Base-by-base conservation (phyloP, 2,113 vertebrate genomes). In the Antidorcas marsupialis region DNA sequence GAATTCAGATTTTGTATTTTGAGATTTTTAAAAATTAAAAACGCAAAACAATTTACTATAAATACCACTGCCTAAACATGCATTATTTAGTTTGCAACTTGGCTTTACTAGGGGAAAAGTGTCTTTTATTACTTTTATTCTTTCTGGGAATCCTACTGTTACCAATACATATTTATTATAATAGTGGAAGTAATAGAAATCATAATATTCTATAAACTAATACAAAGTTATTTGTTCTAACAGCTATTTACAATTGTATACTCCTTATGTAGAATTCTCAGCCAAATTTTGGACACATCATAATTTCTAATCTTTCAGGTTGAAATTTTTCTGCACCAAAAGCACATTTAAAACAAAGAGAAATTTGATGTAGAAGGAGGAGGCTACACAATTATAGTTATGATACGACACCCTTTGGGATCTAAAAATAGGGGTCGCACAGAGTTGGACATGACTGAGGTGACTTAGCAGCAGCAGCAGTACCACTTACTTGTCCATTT, bases 1-100 rank as follows among this genome's bases (percentile, higher is more conserved):
- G 86, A 98, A 96, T 36, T 4, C 76, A 4, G 43, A n/a, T 97
- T 90, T 97, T 96, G 1, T 62, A 93, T 85, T 97, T 98, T 96
- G 28, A 97, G 30, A 93, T 64, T 36, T 86, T 43, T 90, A 87
- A 15, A 30, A 60, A 94, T 95, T 89, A 90, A 94, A 97, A 98
- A 82, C 0, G 92, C 52, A 89, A 90, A 95, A 39, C 2, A 2
- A 19, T 76, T 6, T 47, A 91, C 33, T 95, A 2, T 93, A 97
- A 91, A 21, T 95, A 91, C 4, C n/a, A 92, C 53, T 97, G 45
- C 2, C 60, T 96, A 45, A 94, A 94, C 96, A 74, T 59, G 64
- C 39, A 82, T n/a, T 64, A 4, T 55, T 98, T 98, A 92, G 30
- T 45, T 28, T 89, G 3, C 5, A 95, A 47, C 78, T 97, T 39